These are phyloP conservation scores for Endomychus coccineus DNA, from an alignment of 2,888 invertebrate species.

Conservation along the genomic window DNA sequence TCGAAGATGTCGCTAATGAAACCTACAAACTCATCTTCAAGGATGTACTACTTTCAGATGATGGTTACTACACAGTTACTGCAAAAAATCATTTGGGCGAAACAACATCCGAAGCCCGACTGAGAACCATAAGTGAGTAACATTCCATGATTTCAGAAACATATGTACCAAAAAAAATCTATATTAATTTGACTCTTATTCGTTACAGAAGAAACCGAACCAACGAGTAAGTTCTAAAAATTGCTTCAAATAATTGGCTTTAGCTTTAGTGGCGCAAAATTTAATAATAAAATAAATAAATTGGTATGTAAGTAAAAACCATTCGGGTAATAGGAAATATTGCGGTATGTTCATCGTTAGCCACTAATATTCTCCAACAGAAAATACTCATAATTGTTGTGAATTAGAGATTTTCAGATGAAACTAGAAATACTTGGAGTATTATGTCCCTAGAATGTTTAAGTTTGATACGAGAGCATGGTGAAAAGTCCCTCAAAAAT, in stretches of 20 bases:
- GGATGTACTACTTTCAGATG: conserved; percentile 63
- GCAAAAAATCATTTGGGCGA: conserved; percentile 76
- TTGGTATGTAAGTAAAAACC: too few relatives aligned
- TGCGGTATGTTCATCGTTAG: too few relatives aligned
- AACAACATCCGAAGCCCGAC: conserved; percentile 57
- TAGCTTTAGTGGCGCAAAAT: too few relatives aligned
- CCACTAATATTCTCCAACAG: too few relatives aligned
- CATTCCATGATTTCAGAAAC: not conserved
- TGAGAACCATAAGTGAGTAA: conserved; percentile 66
- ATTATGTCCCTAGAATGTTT: too few relatives aligned
- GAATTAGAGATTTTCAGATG: too few relatives aligned
- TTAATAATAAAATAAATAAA: too few relatives aligned
- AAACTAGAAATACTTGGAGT: too few relatives aligned
- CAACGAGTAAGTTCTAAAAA: conserved; percentile 35
- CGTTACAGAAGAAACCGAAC: conserved; percentile 40
- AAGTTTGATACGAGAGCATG: too few relatives aligned
- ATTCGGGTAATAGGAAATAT: too few relatives aligned
- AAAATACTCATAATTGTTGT: too few relatives aligned
- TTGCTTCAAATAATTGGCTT: not conserved
- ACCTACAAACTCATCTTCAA: conserved; percentile 65
- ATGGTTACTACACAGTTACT: conserved; percentile 68
- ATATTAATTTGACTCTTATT: conserved; percentile 14
- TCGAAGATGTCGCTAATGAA: conserved; percentile 55
- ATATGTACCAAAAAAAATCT: conserved; percentile 3
- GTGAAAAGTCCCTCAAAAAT: too few relatives aligned